A percentile compares a stretch with the other conserved stretches of the same genome.
Evolutionary conservation across 2,888 invertebrate genomes (phyloP).

Genomic region (Eutolmus rufibarbis): DNA sequence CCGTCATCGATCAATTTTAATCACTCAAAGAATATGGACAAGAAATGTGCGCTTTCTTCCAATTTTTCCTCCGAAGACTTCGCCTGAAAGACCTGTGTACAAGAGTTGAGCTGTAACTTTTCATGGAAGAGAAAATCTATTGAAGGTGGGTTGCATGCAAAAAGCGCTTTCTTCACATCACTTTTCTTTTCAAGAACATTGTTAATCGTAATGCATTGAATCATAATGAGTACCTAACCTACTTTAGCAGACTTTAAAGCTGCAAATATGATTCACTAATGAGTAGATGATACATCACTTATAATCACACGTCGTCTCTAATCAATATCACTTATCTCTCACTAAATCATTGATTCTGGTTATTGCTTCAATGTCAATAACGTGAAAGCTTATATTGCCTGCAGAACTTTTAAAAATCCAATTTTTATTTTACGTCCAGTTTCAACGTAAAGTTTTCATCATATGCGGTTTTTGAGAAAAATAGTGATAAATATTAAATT

Average conservation of each 20-base stretch:
- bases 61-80: neutral
- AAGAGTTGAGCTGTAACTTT: neutral
- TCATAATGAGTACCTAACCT: too few species aligned
- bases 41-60: neutral
- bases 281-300: too few species aligned
- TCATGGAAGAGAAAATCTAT: neutral
- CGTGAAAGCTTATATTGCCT: too few species aligned
- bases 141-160: neutral
- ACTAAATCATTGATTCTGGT: too few species aligned
- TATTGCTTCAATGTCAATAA: too few species aligned
- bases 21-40: neutral
- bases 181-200: neutral
- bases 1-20: neutral
- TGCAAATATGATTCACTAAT: neutral
- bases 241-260: neutral
- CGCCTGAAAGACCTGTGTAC: neutral
- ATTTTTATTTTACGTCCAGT: too few species aligned
- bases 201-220: neutral
- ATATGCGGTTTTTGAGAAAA: too few species aligned
- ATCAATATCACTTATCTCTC: too few species aligned
- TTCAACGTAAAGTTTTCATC: too few species aligned
- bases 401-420: too few species aligned
- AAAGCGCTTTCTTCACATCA: neutral
- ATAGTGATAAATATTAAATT: too few species aligned
- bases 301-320: too few species aligned